Conservation (phyloP, 2,797 vertebrate genomes). For the Propithecus deckenii region DNA sequence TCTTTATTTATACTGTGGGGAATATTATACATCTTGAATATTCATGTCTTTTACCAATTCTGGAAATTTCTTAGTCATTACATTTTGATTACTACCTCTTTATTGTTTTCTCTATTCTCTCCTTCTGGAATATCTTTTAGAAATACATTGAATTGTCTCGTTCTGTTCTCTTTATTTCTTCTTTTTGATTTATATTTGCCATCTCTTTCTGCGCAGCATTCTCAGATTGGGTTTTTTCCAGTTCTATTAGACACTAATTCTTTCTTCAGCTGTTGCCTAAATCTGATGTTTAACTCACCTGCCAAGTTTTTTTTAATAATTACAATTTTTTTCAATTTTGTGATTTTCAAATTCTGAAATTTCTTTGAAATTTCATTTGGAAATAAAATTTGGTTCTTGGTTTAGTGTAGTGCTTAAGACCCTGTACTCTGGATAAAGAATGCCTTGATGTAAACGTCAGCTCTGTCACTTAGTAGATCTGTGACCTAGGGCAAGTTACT, state of each 20-base stretch:
- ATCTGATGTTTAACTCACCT: not conserved
- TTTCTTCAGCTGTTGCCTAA: not conserved
- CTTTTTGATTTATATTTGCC: not conserved
- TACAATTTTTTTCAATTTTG: not conserved
- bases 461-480: not conserved
- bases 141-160: not conserved
- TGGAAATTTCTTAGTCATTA: not conserved
- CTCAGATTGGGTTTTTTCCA: not conserved
- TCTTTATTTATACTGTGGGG: not conserved
- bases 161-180: not conserved
- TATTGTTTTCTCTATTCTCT: not conserved
- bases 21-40: not conserved
- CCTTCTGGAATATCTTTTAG: not conserved
- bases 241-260: not conserved
- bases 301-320: not conserved
- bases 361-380: not conserved
- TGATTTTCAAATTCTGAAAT: conserved; percentile 18
- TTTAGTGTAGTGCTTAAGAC: not conserved
- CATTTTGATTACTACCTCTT: not conserved
- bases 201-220: not conserved
- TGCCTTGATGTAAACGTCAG: not conserved
- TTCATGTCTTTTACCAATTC: not conserved
- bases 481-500: not conserved
- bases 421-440: not conserved
- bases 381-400: not conserved